Conservation (phyloP, 2,797 vertebrate genomes). For the Schizopygopsis pylzovi region DNA sequence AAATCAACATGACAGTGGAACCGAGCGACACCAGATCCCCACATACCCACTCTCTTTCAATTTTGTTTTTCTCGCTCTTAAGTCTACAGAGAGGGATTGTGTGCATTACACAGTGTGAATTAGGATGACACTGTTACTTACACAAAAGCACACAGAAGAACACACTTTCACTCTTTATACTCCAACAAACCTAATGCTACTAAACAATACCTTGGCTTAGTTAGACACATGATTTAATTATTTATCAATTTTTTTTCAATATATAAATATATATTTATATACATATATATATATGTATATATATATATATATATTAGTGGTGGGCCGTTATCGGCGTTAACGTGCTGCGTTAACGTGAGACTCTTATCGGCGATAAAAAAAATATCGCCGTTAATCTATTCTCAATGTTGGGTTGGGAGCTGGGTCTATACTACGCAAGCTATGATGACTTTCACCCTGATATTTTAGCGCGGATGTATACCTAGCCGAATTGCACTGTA, state of each 20-base stretch:
- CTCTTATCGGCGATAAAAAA: no score
- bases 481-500: no score
- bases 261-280: not conserved
- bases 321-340: no score
- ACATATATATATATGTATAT: no score
- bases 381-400: no score
- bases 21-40: constrained; percentile 14
- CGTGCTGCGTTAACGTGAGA: no score
- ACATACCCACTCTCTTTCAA: constrained; percentile 10
- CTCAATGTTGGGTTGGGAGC: no score
- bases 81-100: constrained; percentile 5
- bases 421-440: no score
- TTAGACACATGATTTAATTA: not conserved
- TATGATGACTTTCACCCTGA: no score
- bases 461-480: no score
- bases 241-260: not conserved
- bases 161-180: not conserved
- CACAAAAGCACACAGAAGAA: constrained; percentile 22
- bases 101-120: constrained; percentile 24
- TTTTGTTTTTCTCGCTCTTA: constrained; percentile 4
- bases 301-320: no score
- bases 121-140: constrained; percentile 14
- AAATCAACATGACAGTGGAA: constrained; percentile 50
- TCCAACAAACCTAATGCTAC: not conserved
- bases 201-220: not conserved